phyloP scores from a whole-genome alignment of 2,113 vertebrate genomes.

The Calyptomena viridis region DNA sequence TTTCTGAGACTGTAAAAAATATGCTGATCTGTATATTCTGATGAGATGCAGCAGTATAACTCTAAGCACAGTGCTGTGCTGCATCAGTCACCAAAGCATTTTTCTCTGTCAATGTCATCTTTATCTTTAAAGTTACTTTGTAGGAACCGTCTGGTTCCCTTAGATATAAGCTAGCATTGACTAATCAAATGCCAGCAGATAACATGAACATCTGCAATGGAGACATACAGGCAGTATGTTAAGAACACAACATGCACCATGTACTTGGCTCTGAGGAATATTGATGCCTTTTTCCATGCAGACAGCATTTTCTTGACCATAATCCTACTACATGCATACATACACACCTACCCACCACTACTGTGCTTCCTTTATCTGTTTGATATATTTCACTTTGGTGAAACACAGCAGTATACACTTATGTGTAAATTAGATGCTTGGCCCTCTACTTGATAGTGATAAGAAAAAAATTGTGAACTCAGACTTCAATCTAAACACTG shows the following conservation, averaged over 20 bases:
- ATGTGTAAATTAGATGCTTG: neutral
- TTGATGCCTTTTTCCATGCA: neutral
- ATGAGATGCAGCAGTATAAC: neutral
- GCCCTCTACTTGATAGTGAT: neutral
- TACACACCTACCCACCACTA: rapidly evolving
- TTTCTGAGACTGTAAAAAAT: neutral
- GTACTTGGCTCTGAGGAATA: neutral
- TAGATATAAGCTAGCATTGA: neutral
- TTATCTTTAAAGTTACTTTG: neutral
- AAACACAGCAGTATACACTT: neutral
- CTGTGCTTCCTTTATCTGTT: neutral
- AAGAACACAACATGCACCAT: neutral
- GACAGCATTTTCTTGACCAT: neutral
- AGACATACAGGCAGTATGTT: neutral
- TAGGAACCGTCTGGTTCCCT: neutral
- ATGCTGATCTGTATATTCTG: neutral
- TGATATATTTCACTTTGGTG: neutral
- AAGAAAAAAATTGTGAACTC: neutral
- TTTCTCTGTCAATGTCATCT: neutral
- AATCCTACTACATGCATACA: neutral
- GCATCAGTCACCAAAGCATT: neutral
- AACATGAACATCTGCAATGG: neutral
- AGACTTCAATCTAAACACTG: neutral
- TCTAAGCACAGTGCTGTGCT: neutral
- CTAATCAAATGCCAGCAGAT: neutral